These are phyloP conservation scores for Araneus ventricosus DNA, from an alignment of 1,140 invertebrate genomes.

Conservation along the genomic window DNA sequence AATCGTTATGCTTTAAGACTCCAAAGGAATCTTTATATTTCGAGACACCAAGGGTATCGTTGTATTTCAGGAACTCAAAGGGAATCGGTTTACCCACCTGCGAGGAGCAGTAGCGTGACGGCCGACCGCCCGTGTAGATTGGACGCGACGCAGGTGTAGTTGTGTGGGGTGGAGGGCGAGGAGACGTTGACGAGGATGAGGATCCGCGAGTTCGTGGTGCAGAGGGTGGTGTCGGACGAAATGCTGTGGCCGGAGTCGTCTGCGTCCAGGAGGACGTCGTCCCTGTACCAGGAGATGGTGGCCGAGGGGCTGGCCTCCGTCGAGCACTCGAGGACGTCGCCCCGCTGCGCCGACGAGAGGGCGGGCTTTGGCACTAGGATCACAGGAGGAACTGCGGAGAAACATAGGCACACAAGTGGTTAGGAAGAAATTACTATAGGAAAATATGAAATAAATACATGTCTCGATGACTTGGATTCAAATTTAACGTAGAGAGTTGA, in stretches of 20 bases:
- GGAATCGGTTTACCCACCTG: not conserved
- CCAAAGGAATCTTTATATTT: too few species aligned
- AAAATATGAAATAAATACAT: too few species aligned
- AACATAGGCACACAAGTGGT: not conserved
- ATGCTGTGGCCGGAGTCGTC: conserved; percentile 11
- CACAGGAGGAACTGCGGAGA: conserved; percentile 58
- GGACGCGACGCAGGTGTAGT: conserved; percentile 72
- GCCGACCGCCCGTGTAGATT: conserved; percentile 60
- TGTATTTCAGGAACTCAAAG: too few species aligned
- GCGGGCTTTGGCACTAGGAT: conserved; percentile 56
- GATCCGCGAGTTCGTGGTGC: conserved; percentile 32
- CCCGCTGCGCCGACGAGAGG: not conserved
- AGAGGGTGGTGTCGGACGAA: conserved; percentile 17
- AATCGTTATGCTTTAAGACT: too few species aligned
- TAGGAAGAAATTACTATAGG: not conserved
- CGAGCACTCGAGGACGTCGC: conserved; percentile 51
- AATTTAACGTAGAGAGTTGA: too few species aligned
- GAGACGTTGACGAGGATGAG: not conserved
- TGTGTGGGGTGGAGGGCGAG: conserved; percentile 8
- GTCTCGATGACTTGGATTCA: too few species aligned
- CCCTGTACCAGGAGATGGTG: conserved; percentile 65
- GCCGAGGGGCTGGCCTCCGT: conserved; percentile 62
- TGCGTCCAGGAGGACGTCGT: conserved; percentile 25
- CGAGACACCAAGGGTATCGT: too few species aligned
- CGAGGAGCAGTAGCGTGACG: not conserved